These are phyloP conservation scores for Schizaphis graminum DNA, from an alignment of 2,888 invertebrate genomes.

Conservation along the genomic window DNA sequence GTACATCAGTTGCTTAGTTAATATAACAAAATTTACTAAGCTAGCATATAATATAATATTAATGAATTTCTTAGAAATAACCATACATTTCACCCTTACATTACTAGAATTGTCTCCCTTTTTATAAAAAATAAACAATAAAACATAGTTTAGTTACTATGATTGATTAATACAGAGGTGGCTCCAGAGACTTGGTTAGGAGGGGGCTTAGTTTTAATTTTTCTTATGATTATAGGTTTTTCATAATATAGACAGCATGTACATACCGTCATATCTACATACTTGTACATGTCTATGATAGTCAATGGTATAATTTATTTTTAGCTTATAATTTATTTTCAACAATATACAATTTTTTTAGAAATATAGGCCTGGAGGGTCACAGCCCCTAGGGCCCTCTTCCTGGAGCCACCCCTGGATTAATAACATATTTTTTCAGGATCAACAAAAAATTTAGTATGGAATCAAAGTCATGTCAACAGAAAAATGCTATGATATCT, in stretches of 20 bases:
- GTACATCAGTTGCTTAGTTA: not conserved
- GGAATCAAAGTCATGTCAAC: slow-evolving; percentile 55
- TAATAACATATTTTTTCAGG: not conserved
- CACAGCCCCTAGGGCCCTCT: accelerated
- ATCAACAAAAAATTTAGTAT: slow-evolving; percentile 23
- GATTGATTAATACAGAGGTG: not conserved
- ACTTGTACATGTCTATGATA: no score
- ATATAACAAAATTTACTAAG: not conserved
- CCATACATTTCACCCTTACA: not conserved
- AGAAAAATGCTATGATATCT: slow-evolving; percentile 37
- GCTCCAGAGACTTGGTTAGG: no score
- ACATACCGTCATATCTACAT: no score
- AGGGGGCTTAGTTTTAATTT: no score
- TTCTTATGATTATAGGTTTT: no score
- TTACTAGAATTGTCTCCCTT: not conserved
- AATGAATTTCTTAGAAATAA: not conserved
- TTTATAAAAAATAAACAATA: not conserved
- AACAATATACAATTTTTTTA: not conserved
- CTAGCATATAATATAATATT: not conserved
- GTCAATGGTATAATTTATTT: no score
- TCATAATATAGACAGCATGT: no score
- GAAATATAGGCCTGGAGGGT: no score
- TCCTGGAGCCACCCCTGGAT: not conserved
- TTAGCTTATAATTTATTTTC: no score
- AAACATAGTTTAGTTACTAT: not conserved